Evolutionary conservation across 1,140 invertebrate genomes (phyloP).

Genomic region (Wasmannia auropunctata): DNA sequence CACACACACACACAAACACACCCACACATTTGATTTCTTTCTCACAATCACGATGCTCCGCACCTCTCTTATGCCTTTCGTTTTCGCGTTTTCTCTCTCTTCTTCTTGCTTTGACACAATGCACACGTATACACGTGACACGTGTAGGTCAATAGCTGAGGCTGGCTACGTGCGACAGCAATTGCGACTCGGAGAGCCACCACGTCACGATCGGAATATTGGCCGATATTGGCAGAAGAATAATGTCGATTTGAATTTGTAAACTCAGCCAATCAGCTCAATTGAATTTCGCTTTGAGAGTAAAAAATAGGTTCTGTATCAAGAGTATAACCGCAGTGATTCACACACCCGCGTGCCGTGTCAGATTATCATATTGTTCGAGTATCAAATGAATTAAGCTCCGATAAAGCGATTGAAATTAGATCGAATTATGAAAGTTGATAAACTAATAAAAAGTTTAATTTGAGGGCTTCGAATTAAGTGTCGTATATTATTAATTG

Average conservation of each 20-base stretch:
- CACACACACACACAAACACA: too few relatives aligned
- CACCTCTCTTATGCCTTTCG: background rate
- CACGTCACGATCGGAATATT: background rate
- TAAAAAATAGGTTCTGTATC: background rate
- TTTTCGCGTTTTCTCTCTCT: background rate
- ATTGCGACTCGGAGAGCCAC: background rate
- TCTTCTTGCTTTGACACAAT: background rate
- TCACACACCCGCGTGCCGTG: background rate
- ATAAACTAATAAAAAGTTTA: background rate
- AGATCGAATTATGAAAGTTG: background rate
- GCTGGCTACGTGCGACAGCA: background rate
- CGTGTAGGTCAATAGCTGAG: background rate
- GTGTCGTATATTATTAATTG: constrained; percentile 4
- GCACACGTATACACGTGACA: background rate
- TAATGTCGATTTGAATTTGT: background rate
- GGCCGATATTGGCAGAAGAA: background rate
- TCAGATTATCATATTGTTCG: too few relatives aligned
- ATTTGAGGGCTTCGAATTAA: background rate
- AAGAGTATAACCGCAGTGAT: background rate
- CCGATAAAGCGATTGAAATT: background rate
- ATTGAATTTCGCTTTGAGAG: background rate
- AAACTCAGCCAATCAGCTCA: background rate
- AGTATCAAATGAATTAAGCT: too few relatives aligned
- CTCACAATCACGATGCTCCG: background rate
- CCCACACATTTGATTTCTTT: background rate